Evolutionary conservation across 2,113 vertebrate genomes (phyloP), one percentile per base, ranked within the genome.

Genomic region (Pantherophis guttatus): DNA sequence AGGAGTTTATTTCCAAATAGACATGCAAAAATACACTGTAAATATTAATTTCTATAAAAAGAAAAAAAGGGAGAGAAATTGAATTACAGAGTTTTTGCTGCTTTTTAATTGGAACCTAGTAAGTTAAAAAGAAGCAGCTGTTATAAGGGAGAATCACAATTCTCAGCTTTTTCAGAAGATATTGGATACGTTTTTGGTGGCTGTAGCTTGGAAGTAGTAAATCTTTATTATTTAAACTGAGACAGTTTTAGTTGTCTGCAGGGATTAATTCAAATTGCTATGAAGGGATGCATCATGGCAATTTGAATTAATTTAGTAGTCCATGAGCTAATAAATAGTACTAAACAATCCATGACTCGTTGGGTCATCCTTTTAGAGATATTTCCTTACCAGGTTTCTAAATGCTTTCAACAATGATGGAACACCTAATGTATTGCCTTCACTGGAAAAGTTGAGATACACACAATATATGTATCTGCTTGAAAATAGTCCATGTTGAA

Each of bases 241-340:
- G 11, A 23, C 57, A 59, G 10, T 89, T 59, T 94, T 33, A 33
- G 26, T 54, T 48, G 44, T 48, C 44, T 48, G 44, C 44, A 48
- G 44, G 44, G 3, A 48, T 48, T 48, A 48, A 48, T 48, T 48
- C 44, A 48, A 48, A 48, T 48, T 48, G 44, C 44, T 1, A 48
- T 48, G 44, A 48, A 48, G 44, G 44, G 44, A 48, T 48, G 44
- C 44, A 48, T 48, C 44, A 48, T 48, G 44, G 44, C 44, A 48
- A 48, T 48, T 48, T 48, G 44, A 48, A 48, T 48, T 48, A 48
- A 48, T 48, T 48, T 48, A 48, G 44, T 48, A 29, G 48, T 9
- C 4, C 19, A 52, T 55, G 3, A 19, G 48, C 0, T 1, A 1
- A 39, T 8, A 0, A 1, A 13, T 57, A 12, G 26, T 86, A 29